Evolutionary conservation across 2,113 vertebrate species (phyloP).

Genomic region (Labeo rohita): DNA sequence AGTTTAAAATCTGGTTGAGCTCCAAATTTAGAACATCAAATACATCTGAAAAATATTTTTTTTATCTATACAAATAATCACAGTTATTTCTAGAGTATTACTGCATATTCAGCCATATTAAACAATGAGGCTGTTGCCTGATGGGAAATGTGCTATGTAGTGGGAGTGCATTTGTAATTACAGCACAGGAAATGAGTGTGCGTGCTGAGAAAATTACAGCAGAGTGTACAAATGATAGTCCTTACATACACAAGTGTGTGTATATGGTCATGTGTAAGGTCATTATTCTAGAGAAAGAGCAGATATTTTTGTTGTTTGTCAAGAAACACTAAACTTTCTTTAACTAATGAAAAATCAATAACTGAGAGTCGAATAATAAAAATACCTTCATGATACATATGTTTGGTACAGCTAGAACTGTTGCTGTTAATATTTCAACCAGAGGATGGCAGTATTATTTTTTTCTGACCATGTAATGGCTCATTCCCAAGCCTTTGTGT

Average conservation of each 20-base stretch:
- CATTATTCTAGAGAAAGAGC: neutral
- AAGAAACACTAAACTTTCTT: neutral
- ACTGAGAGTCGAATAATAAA: neutral
- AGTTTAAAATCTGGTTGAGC: neutral
- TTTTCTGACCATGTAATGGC: neutral
- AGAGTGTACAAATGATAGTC: neutral
- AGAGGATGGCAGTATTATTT: constrained; percentile 16
- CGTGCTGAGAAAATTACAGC: constrained; percentile 5
- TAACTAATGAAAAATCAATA: neutral
- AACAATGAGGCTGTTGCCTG: neutral
- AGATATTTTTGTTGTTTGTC: neutral
- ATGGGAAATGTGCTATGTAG: neutral
- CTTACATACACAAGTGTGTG: neutral
- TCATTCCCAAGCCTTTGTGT: constrained; percentile 1
- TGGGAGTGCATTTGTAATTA: neutral
- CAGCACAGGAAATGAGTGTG: constrained; percentile 4
- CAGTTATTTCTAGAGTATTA: neutral
- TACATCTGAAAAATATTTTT: neutral
- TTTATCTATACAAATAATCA: neutral
- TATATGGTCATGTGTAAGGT: neutral
- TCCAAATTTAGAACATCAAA: neutral
- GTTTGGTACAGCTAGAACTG: neutral
- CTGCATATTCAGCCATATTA: neutral
- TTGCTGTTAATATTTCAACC: constrained; percentile 25
- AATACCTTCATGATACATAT: constrained; percentile 34